Evolutionary conservation across 1,140 invertebrate genomes (phyloP).

Genomic region (Bombus fervidus): DNA sequence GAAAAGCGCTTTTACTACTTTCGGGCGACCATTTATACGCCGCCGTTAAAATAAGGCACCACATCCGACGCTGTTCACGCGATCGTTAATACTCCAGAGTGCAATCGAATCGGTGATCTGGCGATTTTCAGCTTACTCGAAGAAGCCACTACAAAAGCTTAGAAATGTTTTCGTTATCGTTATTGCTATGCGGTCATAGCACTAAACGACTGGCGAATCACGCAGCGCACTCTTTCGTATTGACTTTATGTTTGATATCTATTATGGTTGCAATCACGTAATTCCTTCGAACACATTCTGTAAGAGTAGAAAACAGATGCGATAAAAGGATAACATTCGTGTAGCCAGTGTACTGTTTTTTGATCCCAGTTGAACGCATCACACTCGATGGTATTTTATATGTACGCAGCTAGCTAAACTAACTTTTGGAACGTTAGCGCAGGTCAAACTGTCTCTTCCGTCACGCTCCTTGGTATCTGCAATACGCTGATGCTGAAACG

Average conservation of each 20-base stretch:
- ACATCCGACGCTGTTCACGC: conserved; percentile 73
- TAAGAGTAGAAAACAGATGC: conserved; percentile 16
- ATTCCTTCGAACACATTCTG: background rate
- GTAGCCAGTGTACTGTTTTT: conserved; percentile 33
- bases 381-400: conserved; percentile 9
- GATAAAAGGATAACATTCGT: background rate
- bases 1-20: conserved; percentile 66
- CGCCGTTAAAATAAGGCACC: conserved; percentile 80
- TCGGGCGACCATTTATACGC: conserved; percentile 70
- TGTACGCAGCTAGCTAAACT: conserved; percentile 24
- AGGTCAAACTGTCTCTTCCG: conserved; percentile 80
- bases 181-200: conserved; percentile 3
- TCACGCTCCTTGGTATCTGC: conserved; percentile 74
- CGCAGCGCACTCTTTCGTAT: conserved; percentile 14
- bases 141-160: conserved; percentile 16
- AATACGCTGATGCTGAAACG: conserved; percentile 73
- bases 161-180: background rate
- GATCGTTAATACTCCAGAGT: conserved; percentile 55
- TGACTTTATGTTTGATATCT: conserved; percentile 35
- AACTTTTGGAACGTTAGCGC: conserved; percentile 48
- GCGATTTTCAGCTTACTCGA: background rate
- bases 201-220: background rate
- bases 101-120: conserved; percentile 45
- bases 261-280: background rate
- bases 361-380: conserved; percentile 50